A percentile compares a stretch with the other conserved stretches of the same genome.
phyloP scores from a whole-genome alignment of 2,888 invertebrate genomes.

The Callosobruchus maculatus region DNA sequence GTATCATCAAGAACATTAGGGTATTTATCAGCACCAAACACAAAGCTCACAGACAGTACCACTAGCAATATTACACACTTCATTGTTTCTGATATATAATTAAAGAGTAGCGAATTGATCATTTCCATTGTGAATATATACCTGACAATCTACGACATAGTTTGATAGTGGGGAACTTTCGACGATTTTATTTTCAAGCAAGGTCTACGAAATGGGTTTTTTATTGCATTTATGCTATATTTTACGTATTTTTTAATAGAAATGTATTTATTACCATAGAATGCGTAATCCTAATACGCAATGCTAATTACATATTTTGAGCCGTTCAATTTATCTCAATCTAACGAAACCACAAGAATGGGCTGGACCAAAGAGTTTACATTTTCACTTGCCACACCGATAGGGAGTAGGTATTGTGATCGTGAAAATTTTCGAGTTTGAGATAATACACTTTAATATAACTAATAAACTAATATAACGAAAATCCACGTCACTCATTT shows the following conservation, averaged over 20 bases:
- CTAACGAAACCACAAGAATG: too few species aligned
- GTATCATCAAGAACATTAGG: conserved; percentile 64
- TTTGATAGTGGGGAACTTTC: neutral
- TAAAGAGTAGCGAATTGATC: neutral
- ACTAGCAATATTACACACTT: neutral
- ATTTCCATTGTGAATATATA: neutral
- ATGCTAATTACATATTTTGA: too few species aligned
- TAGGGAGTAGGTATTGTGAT: too few species aligned
- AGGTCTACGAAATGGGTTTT: neutral
- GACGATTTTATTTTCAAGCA: neutral
- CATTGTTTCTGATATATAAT: neutral
- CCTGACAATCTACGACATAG: neutral
- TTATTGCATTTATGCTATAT: neutral
- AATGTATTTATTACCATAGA: too few species aligned
- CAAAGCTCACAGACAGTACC: neutral
- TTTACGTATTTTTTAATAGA: neutral
- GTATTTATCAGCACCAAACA: conserved; percentile 30
- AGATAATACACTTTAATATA: too few species aligned
- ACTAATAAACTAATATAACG: too few species aligned
- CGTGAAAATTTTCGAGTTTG: too few species aligned
- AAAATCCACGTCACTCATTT: too few species aligned
- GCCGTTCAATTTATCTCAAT: too few species aligned
- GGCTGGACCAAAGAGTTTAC: too few species aligned
- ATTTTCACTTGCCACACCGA: too few species aligned
- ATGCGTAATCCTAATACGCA: too few species aligned